Percentiles rank a stretch among this genome's conserved stretches.
Evolutionary conservation across 2,113 vertebrate genomes (phyloP).

Genomic region (Pomatorhinus ruficollis): DNA sequence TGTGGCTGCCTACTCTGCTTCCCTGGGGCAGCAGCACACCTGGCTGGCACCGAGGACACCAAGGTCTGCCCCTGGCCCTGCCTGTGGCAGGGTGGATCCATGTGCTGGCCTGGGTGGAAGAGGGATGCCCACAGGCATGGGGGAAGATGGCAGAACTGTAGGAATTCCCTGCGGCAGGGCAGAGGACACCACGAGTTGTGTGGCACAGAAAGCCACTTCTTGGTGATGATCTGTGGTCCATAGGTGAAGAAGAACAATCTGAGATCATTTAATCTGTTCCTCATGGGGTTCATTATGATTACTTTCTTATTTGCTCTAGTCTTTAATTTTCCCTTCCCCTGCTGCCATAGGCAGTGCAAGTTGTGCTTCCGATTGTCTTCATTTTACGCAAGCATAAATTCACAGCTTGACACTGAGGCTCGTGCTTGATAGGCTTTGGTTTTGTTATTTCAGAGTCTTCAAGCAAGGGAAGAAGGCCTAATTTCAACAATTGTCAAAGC

Average conservation of each 20-base stretch:
- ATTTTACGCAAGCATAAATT: background rate
- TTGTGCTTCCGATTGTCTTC: slow-evolving; percentile 22
- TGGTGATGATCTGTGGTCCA: background rate
- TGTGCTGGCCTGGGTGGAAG: background rate
- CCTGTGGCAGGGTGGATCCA: fast-evolving
- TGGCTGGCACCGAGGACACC: background rate
- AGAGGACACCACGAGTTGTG: background rate
- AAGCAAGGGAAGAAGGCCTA: background rate
- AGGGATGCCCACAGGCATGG: fast-evolving
- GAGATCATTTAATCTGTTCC: background rate
- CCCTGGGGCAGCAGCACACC: fast-evolving
- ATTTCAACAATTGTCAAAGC: slow-evolving; percentile 16
- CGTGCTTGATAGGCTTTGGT: background rate
- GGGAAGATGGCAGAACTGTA: fast-evolving
- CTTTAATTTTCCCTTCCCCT: background rate
- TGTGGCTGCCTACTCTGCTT: background rate
- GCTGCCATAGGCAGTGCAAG: background rate
- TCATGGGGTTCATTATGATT: background rate
- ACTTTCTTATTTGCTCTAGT: slow-evolving; percentile 32
- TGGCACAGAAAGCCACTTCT: background rate
- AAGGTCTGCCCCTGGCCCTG: background rate
- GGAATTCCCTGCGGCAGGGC: background rate
- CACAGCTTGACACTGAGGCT: background rate
- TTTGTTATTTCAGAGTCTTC: background rate
- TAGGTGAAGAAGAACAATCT: background rate